Evolutionary conservation across 2,797 vertebrate genomes (phyloP).

Genomic region (Macropodus opercularis): DNA sequence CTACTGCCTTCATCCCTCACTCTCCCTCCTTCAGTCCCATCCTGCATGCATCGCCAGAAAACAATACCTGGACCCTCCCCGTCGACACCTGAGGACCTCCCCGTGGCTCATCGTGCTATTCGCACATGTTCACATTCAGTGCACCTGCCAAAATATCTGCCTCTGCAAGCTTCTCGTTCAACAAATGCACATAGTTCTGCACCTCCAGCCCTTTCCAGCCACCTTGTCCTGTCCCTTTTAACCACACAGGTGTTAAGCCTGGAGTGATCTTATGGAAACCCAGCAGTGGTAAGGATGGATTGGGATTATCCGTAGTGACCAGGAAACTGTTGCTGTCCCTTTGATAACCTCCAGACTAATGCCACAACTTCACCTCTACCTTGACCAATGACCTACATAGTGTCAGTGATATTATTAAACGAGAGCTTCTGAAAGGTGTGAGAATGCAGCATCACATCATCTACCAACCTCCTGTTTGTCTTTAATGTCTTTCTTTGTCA

Average conservation of each 20-base stretch:
- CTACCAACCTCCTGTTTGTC: conserved; percentile 5
- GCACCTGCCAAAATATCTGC: conserved; percentile 21
- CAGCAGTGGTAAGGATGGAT: conserved; percentile 45
- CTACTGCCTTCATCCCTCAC: conserved; percentile 56
- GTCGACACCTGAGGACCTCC: conserved; percentile 10
- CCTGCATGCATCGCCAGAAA: conserved; percentile 31
- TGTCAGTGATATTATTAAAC: not conserved
- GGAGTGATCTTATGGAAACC: conserved; percentile 59
- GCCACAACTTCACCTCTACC: conserved; percentile 16
- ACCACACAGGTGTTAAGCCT: conserved; percentile 62
- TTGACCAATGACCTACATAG: conserved; percentile 20
- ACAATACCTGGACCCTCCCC: conserved; percentile 38
- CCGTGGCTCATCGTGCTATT: not conserved
- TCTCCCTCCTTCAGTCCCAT: conserved; percentile 17
- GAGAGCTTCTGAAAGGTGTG: not conserved
- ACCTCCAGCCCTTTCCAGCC: not conserved
- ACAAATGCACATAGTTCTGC: not conserved
- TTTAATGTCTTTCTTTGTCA: conserved; percentile 16
- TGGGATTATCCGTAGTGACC: conserved; percentile 62
- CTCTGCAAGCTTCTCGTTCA: not conserved
- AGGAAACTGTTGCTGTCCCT: conserved; percentile 24
- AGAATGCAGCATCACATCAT: conserved; percentile 9
- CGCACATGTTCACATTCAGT: conserved; percentile 1
- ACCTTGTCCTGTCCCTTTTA: conserved; percentile 41
- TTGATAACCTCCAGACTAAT: conserved; percentile 2